These are phyloP conservation scores for Platorchestia sp. DNA, from an alignment of 1,140 invertebrate species.

Conservation along the genomic window DNA sequence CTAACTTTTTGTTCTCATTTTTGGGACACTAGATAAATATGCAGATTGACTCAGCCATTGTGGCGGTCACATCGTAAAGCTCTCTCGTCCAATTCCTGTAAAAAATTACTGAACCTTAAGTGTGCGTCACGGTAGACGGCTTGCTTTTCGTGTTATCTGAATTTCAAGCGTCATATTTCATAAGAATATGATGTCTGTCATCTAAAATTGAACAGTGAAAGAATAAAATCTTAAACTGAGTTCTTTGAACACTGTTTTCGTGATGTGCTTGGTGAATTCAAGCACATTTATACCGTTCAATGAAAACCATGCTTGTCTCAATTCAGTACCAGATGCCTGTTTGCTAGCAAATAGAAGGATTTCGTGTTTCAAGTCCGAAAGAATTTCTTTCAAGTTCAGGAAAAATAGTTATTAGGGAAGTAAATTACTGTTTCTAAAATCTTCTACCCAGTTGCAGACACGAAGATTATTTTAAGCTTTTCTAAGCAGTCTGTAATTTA, in stretches of 20 bases:
- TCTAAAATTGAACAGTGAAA: neutral
- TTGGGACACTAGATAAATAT: neutral
- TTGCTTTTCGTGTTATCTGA: neutral
- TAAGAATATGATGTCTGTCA: neutral
- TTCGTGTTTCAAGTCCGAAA: neutral
- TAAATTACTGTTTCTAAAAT: neutral
- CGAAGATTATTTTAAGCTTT: too few relatives aligned
- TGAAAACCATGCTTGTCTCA: neutral
- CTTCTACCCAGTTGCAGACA: too few relatives aligned
- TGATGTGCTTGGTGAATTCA: too few relatives aligned
- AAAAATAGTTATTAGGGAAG: neutral
- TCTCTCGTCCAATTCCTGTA: neutral
- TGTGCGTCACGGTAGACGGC: neutral
- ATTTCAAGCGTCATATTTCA: neutral
- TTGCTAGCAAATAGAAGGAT: neutral
- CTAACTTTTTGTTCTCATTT: neutral
- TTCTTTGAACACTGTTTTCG: too few relatives aligned
- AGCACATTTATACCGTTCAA: neutral
- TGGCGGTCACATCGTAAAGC: neutral
- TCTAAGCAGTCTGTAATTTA: too few relatives aligned
- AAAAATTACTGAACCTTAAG: neutral
- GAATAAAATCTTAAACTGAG: neutral
- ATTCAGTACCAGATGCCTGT: neutral
- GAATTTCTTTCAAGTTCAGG: neutral
- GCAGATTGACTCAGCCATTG: neutral